phyloP scores from a whole-genome alignment of 1,140 invertebrate species.

The Hylaeus volcanicus region DNA sequence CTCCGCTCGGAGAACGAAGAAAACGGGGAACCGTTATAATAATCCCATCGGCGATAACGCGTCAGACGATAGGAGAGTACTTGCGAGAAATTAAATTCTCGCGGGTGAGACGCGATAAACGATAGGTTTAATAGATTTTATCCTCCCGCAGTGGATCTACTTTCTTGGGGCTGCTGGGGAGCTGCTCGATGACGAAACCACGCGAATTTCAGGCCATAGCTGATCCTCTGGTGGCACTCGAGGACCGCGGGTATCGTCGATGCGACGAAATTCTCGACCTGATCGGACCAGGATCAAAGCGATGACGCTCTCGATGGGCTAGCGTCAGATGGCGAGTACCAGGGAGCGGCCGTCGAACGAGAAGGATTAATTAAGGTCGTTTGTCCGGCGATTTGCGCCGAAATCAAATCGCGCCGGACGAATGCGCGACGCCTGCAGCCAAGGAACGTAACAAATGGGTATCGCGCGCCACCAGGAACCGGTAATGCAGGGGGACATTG shows the following conservation, averaged over 20 bases:
- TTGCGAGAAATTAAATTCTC: no score
- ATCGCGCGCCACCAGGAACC: slow-evolving; percentile 59
- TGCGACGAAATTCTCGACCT: not conserved
- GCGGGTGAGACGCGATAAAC: no score
- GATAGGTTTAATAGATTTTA: no score
- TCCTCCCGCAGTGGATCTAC: no score
- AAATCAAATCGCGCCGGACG: slow-evolving; percentile 70
- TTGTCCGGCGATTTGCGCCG: slow-evolving; percentile 71
- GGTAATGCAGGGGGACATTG: slow-evolving; percentile 55
- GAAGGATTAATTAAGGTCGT: slow-evolving; percentile 76
- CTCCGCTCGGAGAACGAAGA: not conserved
- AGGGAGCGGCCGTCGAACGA: slow-evolving; percentile 37
- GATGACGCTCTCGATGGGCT: slow-evolving; percentile 3
- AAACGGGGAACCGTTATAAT: not conserved
- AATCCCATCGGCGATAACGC: not conserved
- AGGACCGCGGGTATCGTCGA: not conserved
- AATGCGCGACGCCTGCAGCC: slow-evolving; percentile 25
- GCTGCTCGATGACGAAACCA: not conserved
- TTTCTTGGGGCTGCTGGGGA: no score
- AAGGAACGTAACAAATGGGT: slow-evolving; percentile 71
- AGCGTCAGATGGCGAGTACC: slow-evolving; percentile 10
- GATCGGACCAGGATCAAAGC: slow-evolving; percentile 12
- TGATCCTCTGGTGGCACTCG: not conserved
- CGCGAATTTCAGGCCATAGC: not conserved
- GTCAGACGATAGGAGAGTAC: no score